These are phyloP conservation scores for Microplitis demolitor DNA, from an alignment of 1,140 invertebrate genomes.

Conservation along the genomic window DNA sequence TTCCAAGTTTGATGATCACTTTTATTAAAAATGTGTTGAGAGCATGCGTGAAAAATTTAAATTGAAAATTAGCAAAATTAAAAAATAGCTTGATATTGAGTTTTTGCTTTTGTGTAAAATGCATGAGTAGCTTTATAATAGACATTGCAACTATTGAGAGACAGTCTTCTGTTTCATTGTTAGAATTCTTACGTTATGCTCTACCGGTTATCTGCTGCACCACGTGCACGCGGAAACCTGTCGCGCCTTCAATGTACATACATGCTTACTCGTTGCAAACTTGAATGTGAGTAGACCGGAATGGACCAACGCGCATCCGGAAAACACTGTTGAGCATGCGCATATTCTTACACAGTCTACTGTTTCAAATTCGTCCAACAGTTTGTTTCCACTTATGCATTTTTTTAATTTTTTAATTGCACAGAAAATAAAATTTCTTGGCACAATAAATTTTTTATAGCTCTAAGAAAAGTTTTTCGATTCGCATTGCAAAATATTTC, in stretches of 20 bases:
- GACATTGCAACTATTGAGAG: no score
- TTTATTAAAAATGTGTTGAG: no score
- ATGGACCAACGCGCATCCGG: constrained; percentile 15
- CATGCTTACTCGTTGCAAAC: constrained; percentile 24
- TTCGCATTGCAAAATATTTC: no score
- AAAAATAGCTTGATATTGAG: no score
- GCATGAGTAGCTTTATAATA: no score
- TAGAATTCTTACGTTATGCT: constrained; percentile 7
- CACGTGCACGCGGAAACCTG: constrained; percentile 38
- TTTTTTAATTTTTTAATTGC: not conserved
- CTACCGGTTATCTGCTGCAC: constrained; percentile 15
- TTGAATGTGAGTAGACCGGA: constrained; percentile 12
- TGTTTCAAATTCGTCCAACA: not conserved
- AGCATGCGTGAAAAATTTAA: no score
- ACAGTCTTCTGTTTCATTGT: not conserved
- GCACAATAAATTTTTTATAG: no score
- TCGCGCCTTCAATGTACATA: constrained; percentile 29
- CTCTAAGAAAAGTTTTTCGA: no score
- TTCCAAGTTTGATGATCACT: not conserved
- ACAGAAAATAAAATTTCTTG: no score
- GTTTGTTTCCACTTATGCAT: not conserved
- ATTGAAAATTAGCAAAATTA: no score
- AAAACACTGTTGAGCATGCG: constrained; percentile 9
- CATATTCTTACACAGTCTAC: not conserved
- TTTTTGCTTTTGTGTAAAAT: no score